These are phyloP conservation scores for Drosophila lacertosa DNA, from an alignment of 1,140 invertebrate genomes.

Conservation along the genomic window DNA sequence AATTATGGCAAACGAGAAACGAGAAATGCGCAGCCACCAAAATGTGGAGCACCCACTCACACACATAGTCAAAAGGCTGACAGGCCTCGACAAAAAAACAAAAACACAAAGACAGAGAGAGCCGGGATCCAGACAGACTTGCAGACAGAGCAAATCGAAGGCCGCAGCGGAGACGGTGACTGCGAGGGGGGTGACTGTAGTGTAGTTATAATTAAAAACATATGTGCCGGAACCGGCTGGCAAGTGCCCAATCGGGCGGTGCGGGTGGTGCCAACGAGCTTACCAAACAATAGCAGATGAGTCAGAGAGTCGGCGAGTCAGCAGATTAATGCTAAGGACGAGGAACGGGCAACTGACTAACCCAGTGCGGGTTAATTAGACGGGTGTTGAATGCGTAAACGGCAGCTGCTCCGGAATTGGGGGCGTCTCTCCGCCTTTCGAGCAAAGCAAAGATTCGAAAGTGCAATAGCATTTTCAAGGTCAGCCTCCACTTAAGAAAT, in stretches of 20 bases:
- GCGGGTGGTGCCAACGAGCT: conserved; percentile 17
- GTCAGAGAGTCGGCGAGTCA: conserved; percentile 15
- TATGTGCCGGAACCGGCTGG: conserved; percentile 64
- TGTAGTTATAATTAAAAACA: conserved; percentile 80
- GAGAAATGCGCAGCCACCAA: conserved; percentile 16
- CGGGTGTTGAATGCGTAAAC: conserved; percentile 53
- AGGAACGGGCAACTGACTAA: conserved; percentile 19
- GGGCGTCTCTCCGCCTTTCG: conserved; percentile 2
- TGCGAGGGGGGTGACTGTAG: conserved; percentile 2
- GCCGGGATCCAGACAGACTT: conserved; percentile 3
- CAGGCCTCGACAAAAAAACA: conserved; percentile 16
- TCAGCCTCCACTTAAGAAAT: background rate
- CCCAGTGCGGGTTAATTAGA: conserved; percentile 69
- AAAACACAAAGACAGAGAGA: conserved; percentile 1
- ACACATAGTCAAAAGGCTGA: conserved; percentile 7
- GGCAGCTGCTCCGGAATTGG: conserved; percentile 30
- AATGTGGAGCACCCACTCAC: conserved; percentile 56
- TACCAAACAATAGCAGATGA: conserved; percentile 47
- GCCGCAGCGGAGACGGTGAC: conserved; percentile 12
- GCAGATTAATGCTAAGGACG: background rate
- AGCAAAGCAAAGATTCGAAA: conserved; percentile 6
- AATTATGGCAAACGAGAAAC: conserved; percentile 65
- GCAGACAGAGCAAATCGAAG: conserved; percentile 34
- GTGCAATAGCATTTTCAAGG: conserved; percentile 34
- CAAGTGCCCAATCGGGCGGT: background rate